Conservation (phyloP, 2,113 vertebrate species). For the Myiopsitta monachus region DNA sequence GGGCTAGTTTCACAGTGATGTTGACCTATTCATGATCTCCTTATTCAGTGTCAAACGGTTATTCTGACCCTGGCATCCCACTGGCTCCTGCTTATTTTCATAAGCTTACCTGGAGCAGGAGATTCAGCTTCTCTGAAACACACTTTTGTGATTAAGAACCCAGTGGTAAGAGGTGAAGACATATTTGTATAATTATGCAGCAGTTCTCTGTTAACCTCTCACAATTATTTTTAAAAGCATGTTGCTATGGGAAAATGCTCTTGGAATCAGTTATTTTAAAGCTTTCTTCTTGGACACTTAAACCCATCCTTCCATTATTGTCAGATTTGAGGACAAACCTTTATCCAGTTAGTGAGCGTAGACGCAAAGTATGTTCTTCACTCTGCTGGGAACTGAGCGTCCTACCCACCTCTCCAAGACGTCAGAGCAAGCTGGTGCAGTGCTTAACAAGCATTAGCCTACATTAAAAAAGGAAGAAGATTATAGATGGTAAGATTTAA, state of each 20-base stretch:
- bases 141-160: not conserved
- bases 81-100: not conserved
- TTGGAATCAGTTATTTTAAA: constrained; percentile 8
- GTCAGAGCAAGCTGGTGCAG: not conserved
- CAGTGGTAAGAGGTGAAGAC: not conserved
- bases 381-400: not conserved
- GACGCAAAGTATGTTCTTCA: not conserved
- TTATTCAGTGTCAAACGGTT: not conserved
- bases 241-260: constrained; percentile 35
- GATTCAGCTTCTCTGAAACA: not conserved
- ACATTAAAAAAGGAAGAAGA: not conserved
- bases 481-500: not conserved
- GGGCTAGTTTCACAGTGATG: not conserved
- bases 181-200: not conserved
- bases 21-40: not conserved
- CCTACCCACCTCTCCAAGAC: not conserved
- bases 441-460: not conserved
- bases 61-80: not conserved
- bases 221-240: constrained; percentile 34
- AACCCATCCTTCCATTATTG: not conserved
- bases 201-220: not conserved
- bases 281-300: not conserved
- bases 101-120: not conserved
- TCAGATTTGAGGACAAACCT: not conserved
- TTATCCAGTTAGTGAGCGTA: not conserved